Evolutionary conservation across 2,113 vertebrate species (phyloP).

Genomic region (Prionailurus bengalensis): DNA sequence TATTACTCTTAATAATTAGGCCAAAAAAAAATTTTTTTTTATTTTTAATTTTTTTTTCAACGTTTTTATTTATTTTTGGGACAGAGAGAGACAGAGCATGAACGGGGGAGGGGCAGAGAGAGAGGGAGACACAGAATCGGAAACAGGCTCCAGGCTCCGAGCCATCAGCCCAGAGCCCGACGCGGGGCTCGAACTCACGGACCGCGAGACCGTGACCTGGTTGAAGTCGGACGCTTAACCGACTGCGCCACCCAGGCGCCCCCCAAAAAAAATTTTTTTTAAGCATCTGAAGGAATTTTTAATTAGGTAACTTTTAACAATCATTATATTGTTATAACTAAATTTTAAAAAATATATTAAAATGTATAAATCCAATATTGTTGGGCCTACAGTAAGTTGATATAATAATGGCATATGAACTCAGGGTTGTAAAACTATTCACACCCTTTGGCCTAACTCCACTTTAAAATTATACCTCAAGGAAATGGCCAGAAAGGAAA

Average conservation of each 20-base stretch:
- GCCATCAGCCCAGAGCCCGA: too few species aligned
- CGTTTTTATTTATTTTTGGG: too few species aligned
- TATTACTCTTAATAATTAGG: constrained; percentile 19
- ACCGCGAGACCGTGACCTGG: too few species aligned
- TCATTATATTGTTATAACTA: background rate
- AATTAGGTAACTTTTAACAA: background rate
- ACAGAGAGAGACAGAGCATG: too few species aligned
- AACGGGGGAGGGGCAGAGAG: too few species aligned
- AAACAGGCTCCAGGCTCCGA: too few species aligned
- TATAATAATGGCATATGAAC: background rate
- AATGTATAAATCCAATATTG: background rate
- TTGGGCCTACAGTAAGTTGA: background rate
- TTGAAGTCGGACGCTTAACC: too few species aligned
- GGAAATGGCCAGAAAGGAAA: constrained; percentile 64
- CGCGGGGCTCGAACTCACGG: too few species aligned
- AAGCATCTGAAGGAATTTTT: background rate
- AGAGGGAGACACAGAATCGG: too few species aligned
- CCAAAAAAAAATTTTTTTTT: background rate
- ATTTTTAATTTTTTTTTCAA: too few species aligned
- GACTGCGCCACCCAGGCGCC: too few species aligned
- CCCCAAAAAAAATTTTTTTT: background rate
- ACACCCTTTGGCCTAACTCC: constrained; percentile 47
- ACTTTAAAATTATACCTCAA: constrained; percentile 63
- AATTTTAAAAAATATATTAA: background rate
- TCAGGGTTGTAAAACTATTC: constrained; percentile 26